A percentile compares a stretch with the other conserved stretches of the same genome.
These are phyloP conservation scores for Caenorhabditis parvicauda DNA, from an alignment of 2,888 invertebrate species.

Conservation along the genomic window DNA sequence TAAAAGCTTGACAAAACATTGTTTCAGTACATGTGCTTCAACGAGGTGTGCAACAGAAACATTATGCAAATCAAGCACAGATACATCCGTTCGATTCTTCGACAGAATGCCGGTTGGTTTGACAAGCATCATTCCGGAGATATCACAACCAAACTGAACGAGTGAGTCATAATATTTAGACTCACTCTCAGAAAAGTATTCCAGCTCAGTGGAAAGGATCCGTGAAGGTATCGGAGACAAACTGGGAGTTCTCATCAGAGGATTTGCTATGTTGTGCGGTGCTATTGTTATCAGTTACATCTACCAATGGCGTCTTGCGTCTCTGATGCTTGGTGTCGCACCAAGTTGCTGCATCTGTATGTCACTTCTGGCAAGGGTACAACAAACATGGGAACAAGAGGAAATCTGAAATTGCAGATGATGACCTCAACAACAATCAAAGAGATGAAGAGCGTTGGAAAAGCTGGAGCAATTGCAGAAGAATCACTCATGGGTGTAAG, in stretches of 20 bases:
- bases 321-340: conserved; percentile 48
- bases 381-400: no score
- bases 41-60: conserved; percentile 43
- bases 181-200: not conserved
- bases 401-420: conserved; percentile 21
- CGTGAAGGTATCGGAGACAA: conserved; percentile 56
- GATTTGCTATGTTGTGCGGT: conserved; percentile 44
- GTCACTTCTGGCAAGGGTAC: conserved; percentile 45
- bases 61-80: conserved; percentile 43
- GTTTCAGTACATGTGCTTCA: conserved; percentile 53
- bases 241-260: conserved; percentile 51
- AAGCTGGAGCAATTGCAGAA: conserved; percentile 48
- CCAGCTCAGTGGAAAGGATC: conserved; percentile 33
- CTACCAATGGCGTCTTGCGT: conserved; percentile 52
- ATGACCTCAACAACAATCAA: conserved; percentile 36
- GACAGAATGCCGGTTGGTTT: conserved; percentile 56
- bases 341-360: conserved; percentile 46
- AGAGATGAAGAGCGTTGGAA: conserved; percentile 39
- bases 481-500: conserved; percentile 48
- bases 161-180: conserved; percentile 24
- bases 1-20: no score
- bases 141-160: conserved; percentile 48
- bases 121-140: conserved; percentile 51
- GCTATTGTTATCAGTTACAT: conserved; percentile 44
- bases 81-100: conserved; percentile 41